phyloP scores from a whole-genome alignment of 2,888 invertebrate species.

The Allophyes oxyacanthae region DNA sequence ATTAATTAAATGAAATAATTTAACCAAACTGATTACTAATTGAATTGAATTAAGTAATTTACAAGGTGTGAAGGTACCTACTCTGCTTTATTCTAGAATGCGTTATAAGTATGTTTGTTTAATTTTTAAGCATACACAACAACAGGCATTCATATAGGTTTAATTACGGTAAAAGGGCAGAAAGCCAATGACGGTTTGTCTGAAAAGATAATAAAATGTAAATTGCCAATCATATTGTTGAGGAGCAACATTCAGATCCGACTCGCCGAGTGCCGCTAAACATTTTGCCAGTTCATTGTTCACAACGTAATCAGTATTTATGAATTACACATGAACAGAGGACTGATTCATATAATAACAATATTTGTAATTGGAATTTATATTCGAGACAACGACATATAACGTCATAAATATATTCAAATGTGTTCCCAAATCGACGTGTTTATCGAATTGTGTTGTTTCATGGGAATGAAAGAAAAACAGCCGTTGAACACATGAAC shows the following conservation, averaged over 20 bases:
- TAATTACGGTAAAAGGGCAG: slow-evolving; percentile 57
- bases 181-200: slow-evolving; percentile 59
- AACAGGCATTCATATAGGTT: slow-evolving; percentile 33
- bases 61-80: slow-evolving; percentile 18
- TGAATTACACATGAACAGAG: slow-evolving; percentile 38
- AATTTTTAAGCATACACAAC: slow-evolving; percentile 26
- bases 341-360: slow-evolving; percentile 33
- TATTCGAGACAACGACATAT: slow-evolving; percentile 20
- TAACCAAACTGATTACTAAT: too few relatives aligned
- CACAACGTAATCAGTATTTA: slow-evolving; percentile 40
- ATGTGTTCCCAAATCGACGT: background rate
- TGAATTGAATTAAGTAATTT: slow-evolving; percentile 26
- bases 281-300: slow-evolving; percentile 41
- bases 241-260: slow-evolving; percentile 53
- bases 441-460: background rate
- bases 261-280: slow-evolving; percentile 48
- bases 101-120: slow-evolving; percentile 24
- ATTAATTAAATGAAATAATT: too few relatives aligned
- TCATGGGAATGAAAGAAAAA: background rate
- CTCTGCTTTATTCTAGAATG: slow-evolving; percentile 16
- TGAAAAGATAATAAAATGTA: slow-evolving; percentile 68
- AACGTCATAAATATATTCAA: slow-evolving; percentile 10
- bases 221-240: slow-evolving; percentile 69
- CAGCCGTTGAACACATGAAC: background rate
- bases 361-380: slow-evolving; percentile 32